These are phyloP conservation scores for Canis aureus DNA, from an alignment of 2,113 vertebrate species.

Conservation along the genomic window DNA sequence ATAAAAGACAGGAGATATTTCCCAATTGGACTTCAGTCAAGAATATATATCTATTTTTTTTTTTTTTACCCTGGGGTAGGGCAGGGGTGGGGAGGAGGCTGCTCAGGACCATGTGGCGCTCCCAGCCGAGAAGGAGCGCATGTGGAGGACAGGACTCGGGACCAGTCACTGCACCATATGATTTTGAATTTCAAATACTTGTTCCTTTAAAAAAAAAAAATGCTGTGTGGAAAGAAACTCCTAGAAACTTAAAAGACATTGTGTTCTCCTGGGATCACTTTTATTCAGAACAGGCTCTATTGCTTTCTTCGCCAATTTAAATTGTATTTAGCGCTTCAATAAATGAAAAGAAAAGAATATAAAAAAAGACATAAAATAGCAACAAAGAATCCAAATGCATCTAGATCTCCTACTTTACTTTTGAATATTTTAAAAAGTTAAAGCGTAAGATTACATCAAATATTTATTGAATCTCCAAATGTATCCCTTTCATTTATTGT, in stretches of 20 bases:
- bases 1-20: slow-evolving; percentile 86
- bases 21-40: slow-evolving; percentile 83
- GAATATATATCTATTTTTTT: slow-evolving; percentile 83
- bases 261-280: neutral
- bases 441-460: slow-evolving; percentile 72
- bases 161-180: neutral
- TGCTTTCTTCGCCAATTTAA: slow-evolving; percentile 47
- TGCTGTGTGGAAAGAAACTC: slow-evolving; percentile 54
- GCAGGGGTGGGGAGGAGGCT: neutral
- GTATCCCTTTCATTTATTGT: slow-evolving; percentile 60
- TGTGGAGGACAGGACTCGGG: neutral
- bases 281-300: slow-evolving; percentile 41
- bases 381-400: slow-evolving; percentile 55
- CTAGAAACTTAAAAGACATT: slow-evolving; percentile 51
- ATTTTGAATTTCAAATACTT: slow-evolving; percentile 62
- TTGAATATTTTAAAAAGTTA: slow-evolving; percentile 71
- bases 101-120: neutral
- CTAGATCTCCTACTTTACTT: slow-evolving; percentile 41
- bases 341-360: slow-evolving; percentile 71
- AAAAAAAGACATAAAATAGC: slow-evolving; percentile 68
- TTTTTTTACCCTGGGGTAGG: slow-evolving; percentile 63
- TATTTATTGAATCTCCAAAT: slow-evolving; percentile 76
- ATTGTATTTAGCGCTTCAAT: slow-evolving; percentile 63
- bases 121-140: neutral
- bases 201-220: neutral